These are phyloP conservation scores for Nemapogon koenigi DNA, from an alignment of 2,888 invertebrate genomes.

Conservation along the genomic window DNA sequence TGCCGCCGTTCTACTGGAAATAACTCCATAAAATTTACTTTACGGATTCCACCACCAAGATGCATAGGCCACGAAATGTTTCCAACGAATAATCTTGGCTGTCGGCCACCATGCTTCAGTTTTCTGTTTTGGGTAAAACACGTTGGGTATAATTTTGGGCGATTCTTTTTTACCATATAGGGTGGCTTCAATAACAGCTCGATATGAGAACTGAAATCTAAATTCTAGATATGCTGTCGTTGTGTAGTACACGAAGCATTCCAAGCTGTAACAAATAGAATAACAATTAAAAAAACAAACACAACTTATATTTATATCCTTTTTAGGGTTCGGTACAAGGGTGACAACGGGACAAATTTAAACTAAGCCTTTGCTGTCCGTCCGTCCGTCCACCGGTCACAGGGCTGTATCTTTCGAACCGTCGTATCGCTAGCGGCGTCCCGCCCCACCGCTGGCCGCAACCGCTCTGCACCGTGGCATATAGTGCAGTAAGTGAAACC, in stretches of 20 bases:
- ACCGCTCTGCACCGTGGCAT: too few relatives aligned
- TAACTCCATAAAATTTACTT: conserved; percentile 1
- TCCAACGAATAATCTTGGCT: neutral
- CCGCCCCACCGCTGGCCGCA: too few relatives aligned
- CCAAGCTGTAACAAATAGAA: conserved; percentile 27
- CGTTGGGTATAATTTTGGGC: conserved; percentile 20
- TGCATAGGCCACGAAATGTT: neutral
- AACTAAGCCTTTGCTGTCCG: too few relatives aligned
- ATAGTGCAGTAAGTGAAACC: too few relatives aligned
- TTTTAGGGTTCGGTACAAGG: too few relatives aligned
- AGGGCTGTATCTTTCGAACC: too few relatives aligned
- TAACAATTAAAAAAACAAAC: too few relatives aligned
- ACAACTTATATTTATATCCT: too few relatives aligned
- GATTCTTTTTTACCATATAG: conserved; percentile 26
- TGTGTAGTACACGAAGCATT: conserved; percentile 37
- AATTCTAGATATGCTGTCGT: conserved; percentile 33
- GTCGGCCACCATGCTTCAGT: conserved; percentile 27
- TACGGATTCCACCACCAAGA: neutral
- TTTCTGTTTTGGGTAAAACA: conserved; percentile 20
- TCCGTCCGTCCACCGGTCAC: too few relatives aligned
- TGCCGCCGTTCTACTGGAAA: neutral
- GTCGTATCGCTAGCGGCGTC: too few relatives aligned
- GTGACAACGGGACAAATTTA: too few relatives aligned
- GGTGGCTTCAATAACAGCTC: conserved; percentile 25
- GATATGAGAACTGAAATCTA: conserved; percentile 34